phyloP scores from a whole-genome alignment of 2,797 vertebrate species.

The Propithecus deckenii region DNA sequence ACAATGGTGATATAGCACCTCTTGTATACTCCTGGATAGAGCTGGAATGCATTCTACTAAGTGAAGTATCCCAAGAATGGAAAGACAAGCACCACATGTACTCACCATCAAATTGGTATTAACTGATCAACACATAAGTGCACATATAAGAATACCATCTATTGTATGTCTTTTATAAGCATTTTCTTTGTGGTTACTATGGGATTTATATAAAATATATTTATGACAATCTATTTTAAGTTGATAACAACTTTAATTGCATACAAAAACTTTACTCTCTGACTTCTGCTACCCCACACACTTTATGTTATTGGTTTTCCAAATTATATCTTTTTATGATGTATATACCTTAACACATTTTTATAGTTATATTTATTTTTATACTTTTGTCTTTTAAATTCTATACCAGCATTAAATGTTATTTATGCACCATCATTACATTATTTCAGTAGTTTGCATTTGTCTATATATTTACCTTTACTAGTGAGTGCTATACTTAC shows the following conservation, averaged over 20 bases:
- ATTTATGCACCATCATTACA: background rate
- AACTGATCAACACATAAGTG: no score
- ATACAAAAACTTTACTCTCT: background rate
- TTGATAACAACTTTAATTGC: background rate
- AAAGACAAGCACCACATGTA: no score
- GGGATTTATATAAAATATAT: background rate
- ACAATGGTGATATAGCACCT: no score
- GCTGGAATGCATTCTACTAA: no score
- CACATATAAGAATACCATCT: no score
- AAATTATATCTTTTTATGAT: background rate
- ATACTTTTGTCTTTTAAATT: background rate
- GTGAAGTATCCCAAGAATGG: no score
- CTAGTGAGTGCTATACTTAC: background rate
- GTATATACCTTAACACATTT: background rate
- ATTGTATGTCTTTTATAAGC: background rate
- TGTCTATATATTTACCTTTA: background rate
- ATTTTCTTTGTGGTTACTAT: background rate
- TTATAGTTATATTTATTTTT: background rate
- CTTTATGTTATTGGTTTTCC: background rate
- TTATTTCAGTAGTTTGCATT: background rate
- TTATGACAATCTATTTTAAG: background rate
- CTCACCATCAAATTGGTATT: no score
- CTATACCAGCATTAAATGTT: background rate
- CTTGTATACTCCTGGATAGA: no score
- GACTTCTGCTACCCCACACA: background rate